phyloP scores from a whole-genome alignment of 2,797 vertebrate species.

The Sebastes matsubarae region DNA sequence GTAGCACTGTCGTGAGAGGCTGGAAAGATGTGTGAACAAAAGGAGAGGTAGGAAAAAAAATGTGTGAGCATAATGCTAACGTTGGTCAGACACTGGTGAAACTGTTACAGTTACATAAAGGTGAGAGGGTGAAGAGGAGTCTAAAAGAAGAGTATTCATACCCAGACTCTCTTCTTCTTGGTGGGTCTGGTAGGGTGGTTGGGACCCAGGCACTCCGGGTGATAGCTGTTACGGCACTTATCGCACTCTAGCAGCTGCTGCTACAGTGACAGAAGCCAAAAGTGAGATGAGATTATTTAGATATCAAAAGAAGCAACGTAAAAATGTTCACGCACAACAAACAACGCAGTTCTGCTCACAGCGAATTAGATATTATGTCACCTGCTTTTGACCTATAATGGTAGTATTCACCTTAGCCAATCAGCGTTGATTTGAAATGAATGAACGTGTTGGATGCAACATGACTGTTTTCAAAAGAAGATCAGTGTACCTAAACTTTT shows the following conservation, averaged over 20 bases:
- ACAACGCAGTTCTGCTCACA: not conserved
- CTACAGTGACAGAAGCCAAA: constrained; percentile 25
- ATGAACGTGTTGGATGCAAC: not conserved
- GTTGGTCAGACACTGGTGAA: constrained; percentile 2
- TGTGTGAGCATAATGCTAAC: constrained; percentile 16
- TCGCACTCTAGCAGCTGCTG: constrained; percentile 97
- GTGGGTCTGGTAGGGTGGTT: constrained; percentile 98
- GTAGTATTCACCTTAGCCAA: not conserved
- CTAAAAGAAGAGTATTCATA: constrained; percentile 64
- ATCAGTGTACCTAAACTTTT: not conserved
- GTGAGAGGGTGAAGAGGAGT: not conserved
- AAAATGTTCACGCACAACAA: not conserved
- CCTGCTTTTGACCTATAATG: not conserved
- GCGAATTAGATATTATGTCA: not conserved
- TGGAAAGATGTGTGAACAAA: constrained; percentile 36
- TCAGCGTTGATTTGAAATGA: not conserved
- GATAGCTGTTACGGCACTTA: constrained; percentile 99
- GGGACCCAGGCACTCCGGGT: constrained; percentile 99
- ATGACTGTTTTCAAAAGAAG: not conserved
- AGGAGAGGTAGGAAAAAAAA: constrained; percentile 7
- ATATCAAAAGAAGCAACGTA: not conserved
- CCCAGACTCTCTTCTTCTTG: constrained; percentile 99
- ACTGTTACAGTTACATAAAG: not conserved
- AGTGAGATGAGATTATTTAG: constrained; percentile 13
- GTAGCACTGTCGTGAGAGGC: constrained; percentile 6